Conservation (phyloP, 1,140 invertebrate genomes). For the Musca vetustissima region DNA sequence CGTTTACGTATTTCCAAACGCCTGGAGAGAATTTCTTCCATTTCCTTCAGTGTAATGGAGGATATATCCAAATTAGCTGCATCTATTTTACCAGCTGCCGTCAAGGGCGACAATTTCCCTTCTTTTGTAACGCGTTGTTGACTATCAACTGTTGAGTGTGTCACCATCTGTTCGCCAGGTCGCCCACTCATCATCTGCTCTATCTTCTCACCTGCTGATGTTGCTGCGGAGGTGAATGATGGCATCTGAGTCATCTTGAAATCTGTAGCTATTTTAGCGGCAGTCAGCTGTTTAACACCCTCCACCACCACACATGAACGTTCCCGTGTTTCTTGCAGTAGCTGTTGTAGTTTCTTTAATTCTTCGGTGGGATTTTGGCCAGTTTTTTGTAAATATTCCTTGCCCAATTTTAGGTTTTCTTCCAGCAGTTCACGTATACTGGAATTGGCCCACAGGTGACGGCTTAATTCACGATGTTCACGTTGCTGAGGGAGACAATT, state of each 20-base stretch:
- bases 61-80: constrained; percentile 48
- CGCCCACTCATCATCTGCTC: too few relatives aligned
- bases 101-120: neutral
- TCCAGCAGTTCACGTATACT: constrained; percentile 60
- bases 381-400: constrained; percentile 43
- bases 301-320: constrained; percentile 44
- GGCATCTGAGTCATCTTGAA: constrained; percentile 31
- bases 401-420: constrained; percentile 47
- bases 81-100: constrained; percentile 21
- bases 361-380: constrained; percentile 39
- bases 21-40: constrained; percentile 48
- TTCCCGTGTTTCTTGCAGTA: constrained; percentile 43
- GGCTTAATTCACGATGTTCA: constrained; percentile 60
- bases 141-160: too few relatives aligned
- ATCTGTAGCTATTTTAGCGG: constrained; percentile 33
- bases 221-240: neutral
- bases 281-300: constrained; percentile 39
- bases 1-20: constrained; percentile 41
- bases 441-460: constrained; percentile 65
- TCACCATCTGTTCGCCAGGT: too few relatives aligned
- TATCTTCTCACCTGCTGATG: too few relatives aligned
- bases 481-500: constrained; percentile 41
- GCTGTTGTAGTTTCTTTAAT: constrained; percentile 34
- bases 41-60: constrained; percentile 49
- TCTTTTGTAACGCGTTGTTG: too few relatives aligned